Conservation (phyloP, 2,113 vertebrate species). For the Azemiops feae region DNA sequence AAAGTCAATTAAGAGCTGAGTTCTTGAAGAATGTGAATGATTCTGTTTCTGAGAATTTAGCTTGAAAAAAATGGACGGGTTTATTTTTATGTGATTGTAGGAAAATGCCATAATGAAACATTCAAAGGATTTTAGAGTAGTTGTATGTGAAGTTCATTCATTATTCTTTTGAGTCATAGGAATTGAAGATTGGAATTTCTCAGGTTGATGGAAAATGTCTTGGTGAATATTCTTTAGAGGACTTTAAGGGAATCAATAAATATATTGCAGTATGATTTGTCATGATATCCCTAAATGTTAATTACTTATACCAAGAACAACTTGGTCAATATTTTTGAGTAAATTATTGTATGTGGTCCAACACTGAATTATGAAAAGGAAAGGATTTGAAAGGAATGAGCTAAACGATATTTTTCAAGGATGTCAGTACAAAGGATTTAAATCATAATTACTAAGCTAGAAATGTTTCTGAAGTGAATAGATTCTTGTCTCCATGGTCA, state of each 20-base stretch:
- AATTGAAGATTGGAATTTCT: background rate
- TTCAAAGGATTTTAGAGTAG: background rate
- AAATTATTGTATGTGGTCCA: background rate
- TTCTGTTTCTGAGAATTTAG: background rate
- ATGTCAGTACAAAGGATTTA: background rate
- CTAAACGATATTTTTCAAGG: background rate
- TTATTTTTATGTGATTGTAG: background rate
- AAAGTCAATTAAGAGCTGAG: background rate
- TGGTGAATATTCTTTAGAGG: background rate
- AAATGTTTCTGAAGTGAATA: background rate
- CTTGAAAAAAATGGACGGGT: background rate
- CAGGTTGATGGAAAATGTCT: background rate
- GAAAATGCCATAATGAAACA: background rate
- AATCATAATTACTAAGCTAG: background rate
- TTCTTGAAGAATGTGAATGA: conserved; percentile 30
- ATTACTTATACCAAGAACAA: background rate
- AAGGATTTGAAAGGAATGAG: background rate
- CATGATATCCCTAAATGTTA: background rate
- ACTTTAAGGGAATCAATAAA: background rate
- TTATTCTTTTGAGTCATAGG: background rate
- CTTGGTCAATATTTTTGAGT: background rate
- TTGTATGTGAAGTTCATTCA: background rate
- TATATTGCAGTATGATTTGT: background rate
- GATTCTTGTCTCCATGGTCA: background rate
- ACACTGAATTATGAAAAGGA: background rate